These are phyloP conservation scores for Oscheius sp. DNA, from an alignment of 2,888 invertebrate species.

Conservation along the genomic window DNA sequence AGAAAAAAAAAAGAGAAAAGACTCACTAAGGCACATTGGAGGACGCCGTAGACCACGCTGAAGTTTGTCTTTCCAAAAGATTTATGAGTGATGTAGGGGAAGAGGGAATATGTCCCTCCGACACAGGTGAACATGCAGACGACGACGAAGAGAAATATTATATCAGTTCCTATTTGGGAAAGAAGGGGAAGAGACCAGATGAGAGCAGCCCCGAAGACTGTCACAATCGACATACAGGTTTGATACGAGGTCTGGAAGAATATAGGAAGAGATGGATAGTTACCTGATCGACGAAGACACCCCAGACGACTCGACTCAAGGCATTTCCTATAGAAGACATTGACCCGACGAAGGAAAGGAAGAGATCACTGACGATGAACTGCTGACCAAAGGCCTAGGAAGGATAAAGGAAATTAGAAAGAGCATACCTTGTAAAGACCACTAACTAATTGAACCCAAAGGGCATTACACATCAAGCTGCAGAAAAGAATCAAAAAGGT, in stretches of 20 bases:
- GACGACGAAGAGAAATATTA: constrained; percentile 48
- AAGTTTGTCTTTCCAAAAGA: constrained; percentile 66
- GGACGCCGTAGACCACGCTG: constrained; percentile 62
- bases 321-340: constrained; percentile 65
- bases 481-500: constrained; percentile 61
- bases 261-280: too few relatives aligned
- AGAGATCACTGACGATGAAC: constrained; percentile 65
- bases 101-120: constrained; percentile 65
- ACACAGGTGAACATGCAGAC: constrained; percentile 59
- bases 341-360: constrained; percentile 65
- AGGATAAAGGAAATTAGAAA: neutral
- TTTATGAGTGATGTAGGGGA: constrained; percentile 63
- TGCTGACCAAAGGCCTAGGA: constrained; percentile 63
- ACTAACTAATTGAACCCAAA: constrained; percentile 63
- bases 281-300: constrained; percentile 60
- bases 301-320: constrained; percentile 63
- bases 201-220: constrained; percentile 56
- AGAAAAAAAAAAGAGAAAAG: neutral
- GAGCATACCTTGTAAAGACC: constrained; percentile 64
- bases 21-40: constrained; percentile 61
- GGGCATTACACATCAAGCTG: constrained; percentile 59
- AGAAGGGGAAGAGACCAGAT: constrained; percentile 59
- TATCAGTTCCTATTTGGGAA: constrained; percentile 41
- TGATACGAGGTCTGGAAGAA: constrained; percentile 64
- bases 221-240: constrained; percentile 63